phyloP scores from a whole-genome alignment of 1,140 invertebrate species.

The Asbolus verrucosus region DNA sequence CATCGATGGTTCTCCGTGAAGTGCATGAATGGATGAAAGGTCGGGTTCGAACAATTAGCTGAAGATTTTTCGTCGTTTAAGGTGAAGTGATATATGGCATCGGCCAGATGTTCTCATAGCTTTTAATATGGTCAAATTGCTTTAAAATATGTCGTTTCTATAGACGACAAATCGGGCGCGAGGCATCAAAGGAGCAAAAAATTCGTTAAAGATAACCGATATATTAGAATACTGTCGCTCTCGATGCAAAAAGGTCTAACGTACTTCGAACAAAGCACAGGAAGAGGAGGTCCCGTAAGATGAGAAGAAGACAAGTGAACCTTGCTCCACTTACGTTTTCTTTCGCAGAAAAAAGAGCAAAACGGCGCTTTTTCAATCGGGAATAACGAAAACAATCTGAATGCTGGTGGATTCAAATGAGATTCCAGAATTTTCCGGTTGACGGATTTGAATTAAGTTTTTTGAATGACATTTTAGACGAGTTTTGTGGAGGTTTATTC shows the following conservation, averaged over 20 bases:
- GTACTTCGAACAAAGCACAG: slow-evolving; percentile 21
- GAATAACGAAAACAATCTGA: too few relatives aligned
- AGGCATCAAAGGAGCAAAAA: neutral
- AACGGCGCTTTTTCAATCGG: neutral
- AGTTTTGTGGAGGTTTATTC: slow-evolving; percentile 26
- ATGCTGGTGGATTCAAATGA: too few relatives aligned
- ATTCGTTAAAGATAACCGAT: slow-evolving; percentile 36
- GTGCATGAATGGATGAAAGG: slow-evolving; percentile 51
- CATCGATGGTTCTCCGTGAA: slow-evolving; percentile 36
- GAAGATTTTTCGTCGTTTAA: slow-evolving; percentile 61
- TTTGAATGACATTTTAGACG: neutral
- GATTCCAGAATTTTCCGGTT: slow-evolving; percentile 12
- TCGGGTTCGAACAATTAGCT: slow-evolving; percentile 60
- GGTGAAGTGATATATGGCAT: slow-evolving; percentile 57
- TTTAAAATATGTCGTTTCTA: slow-evolving; percentile 64
- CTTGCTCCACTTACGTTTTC: slow-evolving; percentile 33
- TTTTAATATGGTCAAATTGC: slow-evolving; percentile 64
- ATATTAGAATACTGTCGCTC: slow-evolving; percentile 37
- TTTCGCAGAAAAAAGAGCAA: slow-evolving; percentile 16
- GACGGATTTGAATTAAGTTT: neutral
- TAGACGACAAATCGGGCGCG: too few relatives aligned
- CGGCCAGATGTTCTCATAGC: slow-evolving; percentile 56
- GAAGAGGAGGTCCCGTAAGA: slow-evolving; percentile 24
- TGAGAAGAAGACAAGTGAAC: slow-evolving; percentile 32
- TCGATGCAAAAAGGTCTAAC: slow-evolving; percentile 29